Evolutionary conservation across 2,888 invertebrate species (phyloP).

Genomic region (Ennomos fuscantarius): DNA sequence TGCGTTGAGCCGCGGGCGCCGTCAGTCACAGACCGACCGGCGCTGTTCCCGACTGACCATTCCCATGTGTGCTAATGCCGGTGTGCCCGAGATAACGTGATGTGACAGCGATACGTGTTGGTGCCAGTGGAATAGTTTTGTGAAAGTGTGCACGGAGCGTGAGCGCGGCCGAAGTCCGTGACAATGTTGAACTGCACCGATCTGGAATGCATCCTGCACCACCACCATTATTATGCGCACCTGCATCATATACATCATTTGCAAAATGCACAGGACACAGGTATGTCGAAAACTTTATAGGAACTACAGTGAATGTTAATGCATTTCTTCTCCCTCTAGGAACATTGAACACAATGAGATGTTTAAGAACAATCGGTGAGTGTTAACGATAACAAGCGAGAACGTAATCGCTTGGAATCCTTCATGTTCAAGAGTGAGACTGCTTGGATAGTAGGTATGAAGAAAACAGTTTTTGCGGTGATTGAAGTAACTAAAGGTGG

Average conservation of each 20-base stretch:
- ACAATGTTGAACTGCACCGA: conserved; percentile 91
- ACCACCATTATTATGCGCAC: conserved; percentile 90
- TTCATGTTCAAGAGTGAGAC: conserved; percentile 49
- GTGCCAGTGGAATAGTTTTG: conserved; percentile 83
- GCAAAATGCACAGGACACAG: conserved; percentile 87
- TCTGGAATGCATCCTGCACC: conserved; percentile 91
- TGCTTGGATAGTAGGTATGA: conserved; percentile 47
- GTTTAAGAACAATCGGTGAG: conserved; percentile 66
- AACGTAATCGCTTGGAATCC: conserved; percentile 53
- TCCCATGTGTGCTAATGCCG: conserved; percentile 59
- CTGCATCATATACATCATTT: conserved; percentile 89
- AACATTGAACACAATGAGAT: conserved; percentile 73
- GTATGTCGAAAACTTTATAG: conserved; percentile 60
- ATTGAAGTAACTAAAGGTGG: conserved; percentile 43
- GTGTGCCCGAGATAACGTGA: conserved; percentile 78
- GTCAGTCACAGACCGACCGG: conserved; percentile 70
- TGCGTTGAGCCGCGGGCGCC: conserved; percentile 54
- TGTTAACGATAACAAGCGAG: conserved; percentile 72
- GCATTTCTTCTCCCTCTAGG: conserved; percentile 53
- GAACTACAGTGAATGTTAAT: conserved; percentile 44
- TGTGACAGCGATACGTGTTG: conserved; percentile 79
- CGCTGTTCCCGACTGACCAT: conserved; percentile 61
- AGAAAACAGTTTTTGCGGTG: conserved; percentile 52
- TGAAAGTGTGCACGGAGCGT: conserved; percentile 82
- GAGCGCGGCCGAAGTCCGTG: conserved; percentile 73